These are phyloP conservation scores for Trichomycterus rosablanca DNA, from an alignment of 2,113 vertebrate genomes.

Conservation along the genomic window DNA sequence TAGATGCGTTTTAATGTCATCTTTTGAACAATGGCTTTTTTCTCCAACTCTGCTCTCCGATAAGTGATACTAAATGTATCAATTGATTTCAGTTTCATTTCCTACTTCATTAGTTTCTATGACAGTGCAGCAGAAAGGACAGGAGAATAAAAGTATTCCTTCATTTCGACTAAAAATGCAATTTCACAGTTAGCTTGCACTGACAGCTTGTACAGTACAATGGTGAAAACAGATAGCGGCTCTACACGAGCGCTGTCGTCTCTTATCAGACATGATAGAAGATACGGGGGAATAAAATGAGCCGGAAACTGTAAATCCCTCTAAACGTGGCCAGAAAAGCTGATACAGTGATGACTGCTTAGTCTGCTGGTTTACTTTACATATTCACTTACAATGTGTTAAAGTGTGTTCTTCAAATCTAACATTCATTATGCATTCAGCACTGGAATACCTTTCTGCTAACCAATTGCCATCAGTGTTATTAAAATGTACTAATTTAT, in stretches of 20 bases:
- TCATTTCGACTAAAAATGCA: conserved; percentile 67
- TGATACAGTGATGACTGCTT: conserved; percentile 13
- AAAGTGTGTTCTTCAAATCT: conserved; percentile 16
- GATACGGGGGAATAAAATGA: conserved; percentile 23
- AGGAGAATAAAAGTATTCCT: conserved; percentile 39
- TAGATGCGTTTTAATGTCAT: conserved; percentile 54
- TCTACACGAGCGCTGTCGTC: conserved; percentile 50
- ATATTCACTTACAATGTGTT: conserved; percentile 8
- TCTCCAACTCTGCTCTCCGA: conserved; percentile 34
- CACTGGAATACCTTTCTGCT: no score
- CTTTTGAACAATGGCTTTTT: no score
- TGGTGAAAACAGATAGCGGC: conserved; percentile 55
- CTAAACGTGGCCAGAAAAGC: conserved; percentile 8
- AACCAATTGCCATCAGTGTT: no score
- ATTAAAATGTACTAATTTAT: no score
- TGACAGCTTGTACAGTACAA: conserved; percentile 69
- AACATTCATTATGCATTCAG: conserved; percentile 17
- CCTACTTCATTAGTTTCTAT: conserved; percentile 68
- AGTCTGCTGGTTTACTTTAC: background rate
- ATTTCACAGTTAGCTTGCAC: conserved; percentile 75
- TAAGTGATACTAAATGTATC: conserved; percentile 59
- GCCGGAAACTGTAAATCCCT: conserved; percentile 32
- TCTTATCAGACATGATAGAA: conserved; percentile 25
- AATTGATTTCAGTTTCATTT: conserved; percentile 69
- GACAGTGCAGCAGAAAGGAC: conserved; percentile 46